A percentile compares a stretch with the other conserved stretches of the same genome.
These are phyloP conservation scores for Melospiza georgiana DNA, from an alignment of 2,113 vertebrate species.

Conservation along the genomic window DNA sequence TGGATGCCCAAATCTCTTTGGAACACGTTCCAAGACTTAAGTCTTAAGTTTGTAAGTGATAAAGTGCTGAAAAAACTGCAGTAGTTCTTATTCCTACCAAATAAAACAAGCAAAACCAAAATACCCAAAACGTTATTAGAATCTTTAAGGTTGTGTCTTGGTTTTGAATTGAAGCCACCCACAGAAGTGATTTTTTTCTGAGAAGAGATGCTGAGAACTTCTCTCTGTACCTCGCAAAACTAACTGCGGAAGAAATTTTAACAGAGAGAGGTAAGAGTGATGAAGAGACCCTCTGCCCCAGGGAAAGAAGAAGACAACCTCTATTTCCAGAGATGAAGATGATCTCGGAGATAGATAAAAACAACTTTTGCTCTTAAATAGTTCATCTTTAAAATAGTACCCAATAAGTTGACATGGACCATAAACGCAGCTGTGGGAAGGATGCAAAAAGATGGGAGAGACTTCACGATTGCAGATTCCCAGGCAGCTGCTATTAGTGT, in stretches of 20 bases:
- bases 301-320: background rate
- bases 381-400: background rate
- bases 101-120: background rate
- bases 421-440: background rate
- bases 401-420: background rate
- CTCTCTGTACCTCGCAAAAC: background rate
- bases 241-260: background rate
- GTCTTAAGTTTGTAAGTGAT: background rate
- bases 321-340: background rate
- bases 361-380: background rate
- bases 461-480: background rate
- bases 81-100: background rate
- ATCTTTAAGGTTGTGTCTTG: background rate
- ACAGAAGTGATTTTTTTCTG: background rate
- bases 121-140: background rate
- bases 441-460: background rate
- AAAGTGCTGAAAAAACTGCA: background rate
- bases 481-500: too few relatives aligned
- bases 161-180: background rate
- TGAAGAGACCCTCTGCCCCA: background rate
- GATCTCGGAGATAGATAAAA: background rate
- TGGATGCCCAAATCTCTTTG: background rate
- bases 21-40: background rate
- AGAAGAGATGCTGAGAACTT: background rate
- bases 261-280: background rate